These are phyloP conservation scores for Tribolium madens DNA, from an alignment of 1,140 invertebrate genomes.

Conservation along the genomic window DNA sequence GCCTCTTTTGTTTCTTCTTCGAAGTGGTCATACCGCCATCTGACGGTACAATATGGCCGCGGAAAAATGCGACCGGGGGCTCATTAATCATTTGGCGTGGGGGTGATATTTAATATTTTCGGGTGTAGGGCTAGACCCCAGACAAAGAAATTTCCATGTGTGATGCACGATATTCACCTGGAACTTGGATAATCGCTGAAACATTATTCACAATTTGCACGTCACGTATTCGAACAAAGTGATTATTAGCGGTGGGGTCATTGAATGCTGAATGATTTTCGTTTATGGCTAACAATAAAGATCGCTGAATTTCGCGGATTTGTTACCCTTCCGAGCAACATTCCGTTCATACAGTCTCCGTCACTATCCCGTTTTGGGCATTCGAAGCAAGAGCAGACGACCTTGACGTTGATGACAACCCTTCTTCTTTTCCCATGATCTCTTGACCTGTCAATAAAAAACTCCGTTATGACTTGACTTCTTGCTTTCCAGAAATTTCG, in stretches of 20 bases:
- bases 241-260: slow-evolving; percentile 3
- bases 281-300: slow-evolving; percentile 7
- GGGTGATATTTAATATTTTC: neutral
- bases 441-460: slow-evolving; percentile 48
- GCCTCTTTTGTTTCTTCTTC: slow-evolving; percentile 9
- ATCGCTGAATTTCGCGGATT: neutral
- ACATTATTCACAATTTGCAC: slow-evolving; percentile 18
- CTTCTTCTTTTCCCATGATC: slow-evolving; percentile 50
- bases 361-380: slow-evolving; percentile 47
- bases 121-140: neutral
- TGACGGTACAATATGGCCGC: neutral
- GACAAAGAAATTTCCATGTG: neutral
- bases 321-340: slow-evolving; percentile 33
- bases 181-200: neutral
- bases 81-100: neutral
- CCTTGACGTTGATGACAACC: slow-evolving; percentile 43
- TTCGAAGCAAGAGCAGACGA: slow-evolving; percentile 38
- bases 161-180: neutral
- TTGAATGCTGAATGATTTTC: neutral
- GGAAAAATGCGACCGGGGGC: neutral
- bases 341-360: slow-evolving; percentile 24
- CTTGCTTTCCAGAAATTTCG: slow-evolving; percentile 25
- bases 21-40: neutral
- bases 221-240: slow-evolving; percentile 21
- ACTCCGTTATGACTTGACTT: slow-evolving; percentile 11